phyloP scores from a whole-genome alignment of 2,113 vertebrate species.

The Typhlomys cinereus region DNA sequence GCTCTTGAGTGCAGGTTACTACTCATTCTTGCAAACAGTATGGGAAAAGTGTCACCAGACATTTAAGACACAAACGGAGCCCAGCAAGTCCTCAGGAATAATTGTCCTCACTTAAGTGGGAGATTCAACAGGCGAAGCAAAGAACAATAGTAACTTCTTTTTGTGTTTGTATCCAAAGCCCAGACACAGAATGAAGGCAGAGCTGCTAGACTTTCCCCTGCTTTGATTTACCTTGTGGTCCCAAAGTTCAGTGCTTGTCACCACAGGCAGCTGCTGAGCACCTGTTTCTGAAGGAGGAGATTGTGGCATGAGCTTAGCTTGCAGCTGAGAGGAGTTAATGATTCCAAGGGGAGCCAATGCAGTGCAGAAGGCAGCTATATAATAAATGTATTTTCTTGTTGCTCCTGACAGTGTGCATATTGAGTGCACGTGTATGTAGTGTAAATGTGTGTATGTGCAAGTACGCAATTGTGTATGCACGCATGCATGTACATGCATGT shows the following conservation, averaged over 20 bases:
- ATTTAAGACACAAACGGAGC: background rate
- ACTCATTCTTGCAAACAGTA: background rate
- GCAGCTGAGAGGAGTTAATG: background rate
- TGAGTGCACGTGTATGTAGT: background rate
- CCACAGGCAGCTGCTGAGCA: background rate
- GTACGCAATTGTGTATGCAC: no score
- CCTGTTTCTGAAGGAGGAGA: background rate
- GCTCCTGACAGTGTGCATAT: background rate
- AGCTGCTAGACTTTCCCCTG: background rate
- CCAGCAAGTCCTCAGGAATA: background rate
- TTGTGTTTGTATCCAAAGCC: background rate
- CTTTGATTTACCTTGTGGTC: background rate
- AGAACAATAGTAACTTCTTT: background rate
- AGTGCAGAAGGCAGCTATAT: background rate
- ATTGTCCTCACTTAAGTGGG: background rate
- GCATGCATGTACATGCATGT: background rate
- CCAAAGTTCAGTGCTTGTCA: background rate
- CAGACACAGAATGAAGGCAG: background rate
- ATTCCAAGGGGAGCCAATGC: background rate
- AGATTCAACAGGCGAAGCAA: background rate
- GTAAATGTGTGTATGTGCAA: background rate
- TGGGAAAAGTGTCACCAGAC: background rate
- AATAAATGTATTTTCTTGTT: background rate
- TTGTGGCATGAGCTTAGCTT: background rate
- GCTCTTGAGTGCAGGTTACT: background rate